These are phyloP conservation scores for Australoheros facetus DNA, from an alignment of 2,797 vertebrate genomes.

Conservation along the genomic window DNA sequence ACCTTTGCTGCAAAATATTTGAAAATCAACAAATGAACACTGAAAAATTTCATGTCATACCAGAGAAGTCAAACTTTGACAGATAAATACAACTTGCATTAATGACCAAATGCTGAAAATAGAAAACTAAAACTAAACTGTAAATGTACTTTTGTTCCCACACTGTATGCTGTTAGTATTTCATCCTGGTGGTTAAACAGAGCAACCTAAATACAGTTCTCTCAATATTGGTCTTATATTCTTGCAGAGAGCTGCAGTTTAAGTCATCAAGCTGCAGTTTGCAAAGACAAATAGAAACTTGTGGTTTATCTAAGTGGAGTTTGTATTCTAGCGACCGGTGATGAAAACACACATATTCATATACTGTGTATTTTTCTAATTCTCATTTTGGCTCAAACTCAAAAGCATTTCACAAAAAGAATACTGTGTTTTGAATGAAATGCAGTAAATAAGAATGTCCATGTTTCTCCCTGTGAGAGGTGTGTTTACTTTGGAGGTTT, in stretches of 20 bases:
- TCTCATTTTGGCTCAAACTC: slow-evolving; percentile 73
- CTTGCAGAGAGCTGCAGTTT: slow-evolving; percentile 63
- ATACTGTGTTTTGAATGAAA: slow-evolving; percentile 81
- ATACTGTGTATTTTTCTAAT: slow-evolving; percentile 75
- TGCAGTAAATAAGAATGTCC: slow-evolving; percentile 82
- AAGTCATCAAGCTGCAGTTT: slow-evolving; percentile 69
- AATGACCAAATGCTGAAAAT: slow-evolving; percentile 41
- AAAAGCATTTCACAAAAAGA: slow-evolving; percentile 78
- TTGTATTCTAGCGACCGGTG: slow-evolving; percentile 66
- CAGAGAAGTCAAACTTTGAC: slow-evolving; percentile 13
- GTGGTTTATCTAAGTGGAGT: slow-evolving; percentile 71
- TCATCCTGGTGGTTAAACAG: slow-evolving; percentile 44
- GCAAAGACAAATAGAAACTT: slow-evolving; percentile 74
- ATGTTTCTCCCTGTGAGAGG: slow-evolving; percentile 70
- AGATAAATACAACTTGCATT: slow-evolving; percentile 19
- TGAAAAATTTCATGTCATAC: slow-evolving; percentile 7
- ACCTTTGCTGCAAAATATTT: neutral
- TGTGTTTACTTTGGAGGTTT: slow-evolving; percentile 81
- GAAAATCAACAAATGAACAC: slow-evolving; percentile 26
- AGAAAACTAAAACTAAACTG: slow-evolving; percentile 36
- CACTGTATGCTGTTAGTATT: slow-evolving; percentile 41
- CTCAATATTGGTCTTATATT: slow-evolving; percentile 75
- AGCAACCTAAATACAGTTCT: slow-evolving; percentile 69
- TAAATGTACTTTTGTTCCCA: slow-evolving; percentile 18
- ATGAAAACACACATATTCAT: slow-evolving; percentile 75